Percentiles rank a stretch among this genome's conserved stretches.
phyloP scores from a whole-genome alignment of 2,888 invertebrate genomes.

The Folsomia manolachei region DNA sequence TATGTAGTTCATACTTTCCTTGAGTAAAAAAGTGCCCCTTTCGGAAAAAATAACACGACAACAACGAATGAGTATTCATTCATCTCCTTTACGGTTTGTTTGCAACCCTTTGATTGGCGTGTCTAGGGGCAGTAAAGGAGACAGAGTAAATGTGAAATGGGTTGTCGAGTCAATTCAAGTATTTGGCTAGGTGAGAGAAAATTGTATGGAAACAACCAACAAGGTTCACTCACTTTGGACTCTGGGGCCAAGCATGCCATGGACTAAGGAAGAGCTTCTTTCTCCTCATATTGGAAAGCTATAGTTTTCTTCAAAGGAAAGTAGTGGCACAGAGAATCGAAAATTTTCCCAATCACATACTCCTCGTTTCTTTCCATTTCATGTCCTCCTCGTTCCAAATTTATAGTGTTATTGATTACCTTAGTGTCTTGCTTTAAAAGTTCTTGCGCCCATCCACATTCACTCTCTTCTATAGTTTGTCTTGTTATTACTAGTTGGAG shows the following conservation, averaged over 20 bases:
- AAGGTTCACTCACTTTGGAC: slow-evolving; percentile 14
- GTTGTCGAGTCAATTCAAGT: slow-evolving; percentile 38
- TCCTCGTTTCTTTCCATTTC: not conserved
- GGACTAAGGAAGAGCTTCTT: slow-evolving; percentile 5
- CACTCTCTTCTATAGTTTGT: not conserved
- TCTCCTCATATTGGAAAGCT: no score
- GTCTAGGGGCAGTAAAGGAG: slow-evolving; percentile 35
- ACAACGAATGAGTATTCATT: slow-evolving; percentile 18
- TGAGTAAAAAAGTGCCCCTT: not conserved
- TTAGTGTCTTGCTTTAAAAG: not conserved
- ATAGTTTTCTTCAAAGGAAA: no score
- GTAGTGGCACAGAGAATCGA: no score
- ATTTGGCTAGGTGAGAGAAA: slow-evolving; percentile 25
- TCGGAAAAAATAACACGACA: slow-evolving; percentile 19
- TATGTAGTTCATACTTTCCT: no score
- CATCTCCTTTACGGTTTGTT: slow-evolving; percentile 19
- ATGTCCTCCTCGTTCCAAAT: slow-evolving; percentile 11
- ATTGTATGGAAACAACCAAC: not conserved
- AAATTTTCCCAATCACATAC: slow-evolving; percentile 21
- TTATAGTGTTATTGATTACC: slow-evolving; percentile 23
- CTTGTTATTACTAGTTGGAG: not conserved
- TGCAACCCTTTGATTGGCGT: slow-evolving; percentile 25
- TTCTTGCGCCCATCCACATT: not conserved
- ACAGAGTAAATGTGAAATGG: slow-evolving; percentile 38
- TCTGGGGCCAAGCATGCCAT: not conserved